Base-by-base conservation (phyloP, 2,113 vertebrate species). In the Equus quagga region DNA sequence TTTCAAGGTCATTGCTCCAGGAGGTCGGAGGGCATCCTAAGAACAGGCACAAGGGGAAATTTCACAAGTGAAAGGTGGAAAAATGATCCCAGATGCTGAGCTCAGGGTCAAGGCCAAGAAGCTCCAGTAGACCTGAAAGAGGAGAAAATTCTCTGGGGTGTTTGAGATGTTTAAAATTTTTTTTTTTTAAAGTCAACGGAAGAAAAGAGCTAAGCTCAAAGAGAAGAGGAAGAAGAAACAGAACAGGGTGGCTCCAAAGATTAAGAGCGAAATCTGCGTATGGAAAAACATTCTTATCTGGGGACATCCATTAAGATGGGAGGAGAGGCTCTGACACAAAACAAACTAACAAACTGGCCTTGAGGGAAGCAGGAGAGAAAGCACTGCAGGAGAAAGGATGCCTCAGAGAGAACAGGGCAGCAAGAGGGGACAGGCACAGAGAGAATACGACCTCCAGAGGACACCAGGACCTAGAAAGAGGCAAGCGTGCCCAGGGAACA, bases 141-240 rank as follows among this genome's bases (percentile, higher is more conserved):
- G 44, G 64, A 82, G 51, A 80, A 72, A 60, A 81, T 17, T 64
- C 31, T 69, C 23, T 78, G 58, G 24, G n/a, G 69, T 78, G 49
- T 81, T 36, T 73, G n/a, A 28, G 18, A 79, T 44, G 24, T 65
- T 72, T 79, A 95, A 94, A 89, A 36, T 33, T 41, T 36, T 41
- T 41, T 41, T 41, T 41, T 41, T 41, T 41, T 41, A 41, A 23
- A 85, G 14, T 31, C 54, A 81, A 60, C 15, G 64, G 54, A 82
- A 80, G 44, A 67, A 87, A 84, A 67, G 81, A 36, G 7, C 80
- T 88, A 78, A 93, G n/a, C 21, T 94, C 78, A 64, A 56, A 89
- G 73, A 86, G 28, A 62, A 75, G 1, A 64, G 62, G 44, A 18
- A 36, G 24, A 84, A 86, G 64, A 62, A 72, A 73, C 18, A 89